Evolutionary conservation across 2,888 invertebrate genomes (phyloP).

Genomic region (Apantesis nais): DNA sequence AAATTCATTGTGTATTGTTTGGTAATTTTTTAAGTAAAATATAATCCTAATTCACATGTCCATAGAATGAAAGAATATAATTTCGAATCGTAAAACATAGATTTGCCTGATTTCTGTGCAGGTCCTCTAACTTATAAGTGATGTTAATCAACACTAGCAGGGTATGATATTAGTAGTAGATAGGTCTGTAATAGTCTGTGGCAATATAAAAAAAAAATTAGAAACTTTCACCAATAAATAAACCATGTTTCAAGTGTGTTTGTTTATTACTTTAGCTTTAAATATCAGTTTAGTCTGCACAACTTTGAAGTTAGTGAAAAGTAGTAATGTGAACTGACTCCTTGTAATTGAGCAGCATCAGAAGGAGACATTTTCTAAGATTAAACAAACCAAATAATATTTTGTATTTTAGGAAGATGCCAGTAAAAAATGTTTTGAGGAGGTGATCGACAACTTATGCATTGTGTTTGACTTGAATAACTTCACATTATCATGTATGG

Average conservation of each 20-base stretch:
- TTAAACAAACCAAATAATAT: no score
- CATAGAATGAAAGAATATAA: neutral
- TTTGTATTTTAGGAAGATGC: conserved; percentile 87
- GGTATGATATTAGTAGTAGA: neutral
- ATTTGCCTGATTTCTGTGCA: neutral
- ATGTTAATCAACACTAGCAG: neutral
- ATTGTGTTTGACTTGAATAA: conserved; percentile 92
- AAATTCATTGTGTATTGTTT: conserved; percentile 92
- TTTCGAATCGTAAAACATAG: neutral
- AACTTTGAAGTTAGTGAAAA: no score
- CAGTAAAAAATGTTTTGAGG: conserved; percentile 91
- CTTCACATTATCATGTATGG: conserved; percentile 92
- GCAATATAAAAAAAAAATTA: no score
- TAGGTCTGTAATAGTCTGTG: no score
- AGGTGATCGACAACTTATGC: conserved; percentile 91
- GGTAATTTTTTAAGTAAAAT: conserved; percentile 67
- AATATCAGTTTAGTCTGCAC: no score
- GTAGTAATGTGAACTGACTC: no score
- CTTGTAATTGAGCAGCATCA: no score
- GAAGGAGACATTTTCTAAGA: no score
- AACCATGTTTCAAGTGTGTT: neutral
- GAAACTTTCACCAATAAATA: neutral
- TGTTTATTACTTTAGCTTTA: neutral
- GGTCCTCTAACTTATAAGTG: neutral
- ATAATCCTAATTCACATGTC: neutral